These are phyloP conservation scores for Oncorhynchus tshawytscha DNA, from an alignment of 2,113 vertebrate genomes.

Conservation along the genomic window DNA sequence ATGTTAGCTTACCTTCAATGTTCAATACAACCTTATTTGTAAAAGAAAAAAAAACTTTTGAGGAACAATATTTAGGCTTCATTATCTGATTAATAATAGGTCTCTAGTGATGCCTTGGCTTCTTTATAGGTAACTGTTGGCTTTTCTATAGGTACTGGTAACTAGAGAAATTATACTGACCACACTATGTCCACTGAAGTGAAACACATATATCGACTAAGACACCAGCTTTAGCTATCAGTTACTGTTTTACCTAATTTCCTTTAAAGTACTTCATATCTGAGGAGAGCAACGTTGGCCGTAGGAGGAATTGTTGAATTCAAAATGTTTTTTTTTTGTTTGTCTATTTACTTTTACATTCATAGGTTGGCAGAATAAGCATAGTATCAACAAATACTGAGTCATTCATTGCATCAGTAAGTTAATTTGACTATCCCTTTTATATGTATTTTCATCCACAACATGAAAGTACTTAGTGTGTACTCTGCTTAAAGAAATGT, in stretches of 20 bases:
- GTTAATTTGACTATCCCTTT: constrained; percentile 2
- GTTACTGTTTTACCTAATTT: background rate
- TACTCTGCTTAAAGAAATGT: background rate
- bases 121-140: no score
- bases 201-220: background rate
- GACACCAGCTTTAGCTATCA: background rate
- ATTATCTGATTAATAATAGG: no score
- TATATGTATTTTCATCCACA: constrained; percentile 27
- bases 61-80: background rate
- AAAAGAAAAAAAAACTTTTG: no score
- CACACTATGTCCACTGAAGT: background rate
- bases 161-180: background rate
- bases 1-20: no score
- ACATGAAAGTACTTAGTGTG: constrained; percentile 24
- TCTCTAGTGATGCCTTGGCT: no score
- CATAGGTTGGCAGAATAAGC: background rate
- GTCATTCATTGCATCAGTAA: background rate
- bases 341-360: background rate
- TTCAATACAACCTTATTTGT: no score
- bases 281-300: background rate
- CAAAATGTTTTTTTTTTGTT: background rate
- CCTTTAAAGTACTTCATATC: background rate
- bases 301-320: background rate
- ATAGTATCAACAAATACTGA: background rate
- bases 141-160: background rate